phyloP scores from a whole-genome alignment of 2,888 invertebrate species.

The Invenusta paracnida region DNA sequence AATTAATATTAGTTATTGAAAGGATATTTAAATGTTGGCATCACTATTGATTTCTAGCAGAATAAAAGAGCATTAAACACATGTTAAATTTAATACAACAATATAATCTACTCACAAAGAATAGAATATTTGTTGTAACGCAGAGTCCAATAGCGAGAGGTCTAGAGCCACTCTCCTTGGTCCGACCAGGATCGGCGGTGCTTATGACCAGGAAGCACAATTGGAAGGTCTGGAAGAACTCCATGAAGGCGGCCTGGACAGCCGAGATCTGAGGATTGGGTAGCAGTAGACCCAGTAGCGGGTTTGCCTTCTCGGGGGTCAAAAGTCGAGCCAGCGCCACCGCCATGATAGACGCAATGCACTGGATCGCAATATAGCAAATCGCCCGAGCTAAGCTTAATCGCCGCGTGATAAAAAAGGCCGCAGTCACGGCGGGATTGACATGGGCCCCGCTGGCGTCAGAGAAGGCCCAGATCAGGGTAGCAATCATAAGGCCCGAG shows the following conservation, averaged over 20 bases:
- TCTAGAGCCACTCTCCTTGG: neutral
- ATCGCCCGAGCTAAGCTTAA: neutral
- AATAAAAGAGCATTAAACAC: too few relatives aligned
- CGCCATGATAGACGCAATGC: neutral
- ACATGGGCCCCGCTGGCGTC: neutral
- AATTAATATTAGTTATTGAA: too few relatives aligned
- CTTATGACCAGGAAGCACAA: neutral
- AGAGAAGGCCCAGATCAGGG: neutral
- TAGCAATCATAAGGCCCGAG: neutral
- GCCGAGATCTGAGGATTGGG: neutral
- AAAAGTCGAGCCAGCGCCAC: neutral
- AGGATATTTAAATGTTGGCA: too few relatives aligned
- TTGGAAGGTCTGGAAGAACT: neutral
- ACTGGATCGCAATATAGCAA: neutral
- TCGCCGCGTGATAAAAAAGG: neutral
- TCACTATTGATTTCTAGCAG: too few relatives aligned
- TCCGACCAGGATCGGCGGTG: neutral
- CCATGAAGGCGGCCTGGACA: neutral
- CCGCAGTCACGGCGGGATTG: neutral
- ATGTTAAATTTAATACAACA: too few relatives aligned
- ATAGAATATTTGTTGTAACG: neutral
- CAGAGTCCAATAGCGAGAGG: neutral
- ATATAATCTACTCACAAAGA: neutral
- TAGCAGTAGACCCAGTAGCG: neutral
- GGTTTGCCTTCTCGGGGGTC: neutral